Base-by-base conservation (phyloP, 2,888 invertebrate genomes). In the Aquatica leii region DNA sequence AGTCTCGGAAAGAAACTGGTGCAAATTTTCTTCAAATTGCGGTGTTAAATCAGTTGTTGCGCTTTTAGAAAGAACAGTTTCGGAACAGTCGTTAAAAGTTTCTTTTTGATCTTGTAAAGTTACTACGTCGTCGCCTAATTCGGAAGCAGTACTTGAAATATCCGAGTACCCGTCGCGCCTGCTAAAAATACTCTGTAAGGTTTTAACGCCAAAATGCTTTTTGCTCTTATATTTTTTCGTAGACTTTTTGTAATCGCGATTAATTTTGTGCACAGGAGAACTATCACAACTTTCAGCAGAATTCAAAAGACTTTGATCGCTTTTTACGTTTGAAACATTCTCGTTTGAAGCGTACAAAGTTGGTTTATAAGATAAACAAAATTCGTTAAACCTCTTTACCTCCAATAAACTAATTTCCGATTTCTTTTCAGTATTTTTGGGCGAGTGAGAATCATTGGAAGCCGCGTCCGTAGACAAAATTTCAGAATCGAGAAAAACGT, bases 241-340 rank as follows among this genome's bases (percentile, higher is more conserved):
- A 69, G 83, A 82, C 78, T 85, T 84, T 60, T 81, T 81, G 62
- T 79, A 80, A 55, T 79, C 80, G 18, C 79, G 75, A 52, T 83
- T 82, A 0, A 81, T 77, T 71, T 84, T 81, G 78, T 86, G 86
- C 55, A 86, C 82, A 8, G 87, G 87, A 67, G 86, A 86, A 70
- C 86, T 86, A 64, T 79, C 84, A 66, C 80, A 79, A 66, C 80
- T 81, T 12, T 78, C 79, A 1, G 73, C 77, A 0, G 82, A 82
- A 62, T 81, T 80, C 41, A 82, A 65, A 31, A 82, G 70, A 61
- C 82, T 82, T 62, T 82, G 81, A 62, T 81, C 81, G 65, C 82
- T 82, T 71, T 82, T 82, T 1, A 78, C 77, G 61, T 79, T 77
- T 9, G 80, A 79, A 56, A 81, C 74, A 0, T 80, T 80, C 61